A percentile compares a stretch with the other conserved stretches of the same genome.
These are phyloP conservation scores for Connochaetes taurinus DNA, from an alignment of 2,113 vertebrate species.

Conservation along the genomic window DNA sequence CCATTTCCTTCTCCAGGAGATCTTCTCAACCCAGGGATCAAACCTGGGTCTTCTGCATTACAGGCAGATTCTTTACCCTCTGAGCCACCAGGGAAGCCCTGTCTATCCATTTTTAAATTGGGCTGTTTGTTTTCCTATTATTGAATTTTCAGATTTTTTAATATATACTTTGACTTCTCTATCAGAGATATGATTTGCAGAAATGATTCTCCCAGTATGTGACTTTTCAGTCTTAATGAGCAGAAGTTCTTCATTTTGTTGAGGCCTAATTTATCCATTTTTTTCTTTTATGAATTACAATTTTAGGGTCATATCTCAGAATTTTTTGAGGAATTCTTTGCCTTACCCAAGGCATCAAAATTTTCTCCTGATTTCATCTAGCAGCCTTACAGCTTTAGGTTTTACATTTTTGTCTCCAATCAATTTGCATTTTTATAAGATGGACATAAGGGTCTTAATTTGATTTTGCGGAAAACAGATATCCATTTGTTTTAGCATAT, in stretches of 20 bases:
- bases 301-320: not conserved
- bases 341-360: not conserved
- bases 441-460: not conserved
- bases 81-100: not conserved
- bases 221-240: not conserved
- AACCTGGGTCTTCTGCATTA: not conserved
- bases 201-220: not conserved
- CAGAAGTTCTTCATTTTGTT: not conserved
- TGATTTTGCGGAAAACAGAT: not conserved
- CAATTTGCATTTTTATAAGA: not conserved
- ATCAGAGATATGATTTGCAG: not conserved
- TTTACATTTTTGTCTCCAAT: not conserved
- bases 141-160: not conserved
- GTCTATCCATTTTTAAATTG: not conserved
- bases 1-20: not conserved
- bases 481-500: not conserved
- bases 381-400: not conserved
- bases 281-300: not conserved
- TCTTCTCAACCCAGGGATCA: not conserved
- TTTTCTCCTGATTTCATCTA: not conserved
- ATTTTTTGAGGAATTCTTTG: not conserved
- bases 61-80: not conserved
- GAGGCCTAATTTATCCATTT: not conserved
- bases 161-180: not conserved
- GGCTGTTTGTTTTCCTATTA: not conserved